A percentile compares a stretch with the other conserved stretches of the same genome.
Conservation (phyloP, 2,797 vertebrate genomes). For the Clarias platycephalus region DNA sequence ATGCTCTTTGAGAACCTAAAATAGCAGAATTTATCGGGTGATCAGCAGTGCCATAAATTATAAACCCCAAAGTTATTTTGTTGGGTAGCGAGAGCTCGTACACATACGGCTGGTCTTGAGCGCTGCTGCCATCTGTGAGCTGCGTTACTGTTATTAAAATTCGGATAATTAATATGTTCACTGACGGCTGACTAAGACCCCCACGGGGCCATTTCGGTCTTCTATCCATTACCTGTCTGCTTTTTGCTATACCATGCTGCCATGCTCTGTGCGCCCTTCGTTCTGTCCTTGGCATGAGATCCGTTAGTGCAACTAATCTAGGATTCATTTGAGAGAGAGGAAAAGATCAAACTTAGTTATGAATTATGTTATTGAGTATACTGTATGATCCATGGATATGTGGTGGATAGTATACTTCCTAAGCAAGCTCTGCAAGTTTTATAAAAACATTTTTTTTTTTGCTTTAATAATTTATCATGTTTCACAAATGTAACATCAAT, state of each 20-base stretch:
- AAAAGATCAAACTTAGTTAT: not conserved
- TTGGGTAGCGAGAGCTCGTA: not conserved
- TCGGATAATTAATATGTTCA: constrained; percentile 38
- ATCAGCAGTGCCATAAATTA: constrained; percentile 47
- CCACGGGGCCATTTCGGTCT: not conserved
- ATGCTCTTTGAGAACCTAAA: constrained; percentile 43
- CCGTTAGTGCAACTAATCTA: not conserved
- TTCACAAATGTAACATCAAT: not conserved
- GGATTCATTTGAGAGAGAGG: not conserved
- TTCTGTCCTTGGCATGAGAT: constrained; percentile 2
- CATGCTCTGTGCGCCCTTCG: not conserved
- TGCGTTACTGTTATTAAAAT: constrained; percentile 35
- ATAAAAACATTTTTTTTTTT: too few relatives aligned
- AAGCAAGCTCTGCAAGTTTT: not conserved
- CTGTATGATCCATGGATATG: not conserved
- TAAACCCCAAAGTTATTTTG: constrained; percentile 1
- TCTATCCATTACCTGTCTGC: not conserved
- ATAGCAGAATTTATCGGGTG: constrained; percentile 45
- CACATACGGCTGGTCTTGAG: not conserved
- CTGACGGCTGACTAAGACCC: constrained; percentile 29
- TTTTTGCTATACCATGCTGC: constrained; percentile 14
- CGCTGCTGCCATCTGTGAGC: constrained; percentile 19
- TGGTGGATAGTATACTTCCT: not conserved
- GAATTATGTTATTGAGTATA: not conserved
- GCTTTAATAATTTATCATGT: not conserved